phyloP scores from a whole-genome alignment of 2,113 vertebrate genomes.

The pig (Sus scrofa) region DNA sequence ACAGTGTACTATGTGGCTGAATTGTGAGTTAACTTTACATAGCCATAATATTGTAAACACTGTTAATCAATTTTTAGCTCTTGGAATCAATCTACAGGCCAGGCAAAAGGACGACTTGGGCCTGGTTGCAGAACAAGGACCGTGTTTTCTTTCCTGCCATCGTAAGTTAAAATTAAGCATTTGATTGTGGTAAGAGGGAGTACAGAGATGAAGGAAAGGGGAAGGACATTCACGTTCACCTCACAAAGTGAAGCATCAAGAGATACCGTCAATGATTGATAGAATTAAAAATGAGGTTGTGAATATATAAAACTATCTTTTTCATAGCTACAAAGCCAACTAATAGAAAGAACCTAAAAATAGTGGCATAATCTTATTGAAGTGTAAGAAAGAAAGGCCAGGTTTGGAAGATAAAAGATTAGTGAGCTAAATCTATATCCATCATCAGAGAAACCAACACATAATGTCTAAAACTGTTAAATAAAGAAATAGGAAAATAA shows the following conservation, averaged over 20 bases:
- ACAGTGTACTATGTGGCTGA: background rate
- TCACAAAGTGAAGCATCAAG: background rate
- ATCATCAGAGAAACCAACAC: background rate
- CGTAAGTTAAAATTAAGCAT: conserved; percentile 15
- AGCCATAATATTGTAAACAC: background rate
- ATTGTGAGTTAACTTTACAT: background rate
- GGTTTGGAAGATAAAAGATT: background rate
- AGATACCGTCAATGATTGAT: background rate
- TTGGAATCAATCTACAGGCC: background rate
- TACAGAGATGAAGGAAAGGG: background rate
- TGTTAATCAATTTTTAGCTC: background rate
- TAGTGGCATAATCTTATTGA: background rate
- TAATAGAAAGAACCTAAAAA: conserved; percentile 42
- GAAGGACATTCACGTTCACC: background rate
- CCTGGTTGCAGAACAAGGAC: background rate
- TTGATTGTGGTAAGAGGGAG: background rate
- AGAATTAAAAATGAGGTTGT: background rate
- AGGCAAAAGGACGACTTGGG: background rate
- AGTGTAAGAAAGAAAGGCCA: background rate
- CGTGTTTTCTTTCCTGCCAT: background rate
- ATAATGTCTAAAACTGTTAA: background rate
- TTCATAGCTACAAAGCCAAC: background rate
- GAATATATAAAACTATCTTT: background rate
- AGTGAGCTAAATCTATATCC: background rate
- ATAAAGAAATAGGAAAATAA: conserved; percentile 31